phyloP scores from a whole-genome alignment of 1,140 invertebrate species.

The Homalodisca vitripennis region DNA sequence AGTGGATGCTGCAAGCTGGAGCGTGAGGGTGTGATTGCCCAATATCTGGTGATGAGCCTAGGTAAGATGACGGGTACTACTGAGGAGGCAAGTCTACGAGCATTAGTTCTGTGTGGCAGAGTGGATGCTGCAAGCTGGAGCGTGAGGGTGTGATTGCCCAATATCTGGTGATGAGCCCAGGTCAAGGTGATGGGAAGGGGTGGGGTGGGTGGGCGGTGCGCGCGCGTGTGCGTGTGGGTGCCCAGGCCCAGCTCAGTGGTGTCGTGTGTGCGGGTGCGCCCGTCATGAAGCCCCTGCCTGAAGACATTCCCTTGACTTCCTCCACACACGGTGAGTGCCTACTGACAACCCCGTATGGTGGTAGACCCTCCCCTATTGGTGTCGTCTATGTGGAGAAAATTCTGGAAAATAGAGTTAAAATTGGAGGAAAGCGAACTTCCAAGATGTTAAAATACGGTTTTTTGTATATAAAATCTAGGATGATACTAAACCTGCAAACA shows the following conservation, averaged over 20 bases:
- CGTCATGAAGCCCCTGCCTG: conserved; percentile 6
- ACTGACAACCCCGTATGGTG: too few species aligned
- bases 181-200: neutral
- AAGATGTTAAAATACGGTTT: too few species aligned
- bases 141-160: neutral
- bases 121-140: neutral
- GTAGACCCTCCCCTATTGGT: too few species aligned
- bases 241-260: neutral
- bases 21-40: neutral
- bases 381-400: too few species aligned
- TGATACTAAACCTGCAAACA: too few species aligned
- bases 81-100: too few species aligned
- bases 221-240: neutral
- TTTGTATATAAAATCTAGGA: too few species aligned
- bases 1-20: neutral
- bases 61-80: too few species aligned
- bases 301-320: conserved; percentile 19
- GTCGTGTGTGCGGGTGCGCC: neutral
- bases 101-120: too few species aligned
- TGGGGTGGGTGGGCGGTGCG: neutral
- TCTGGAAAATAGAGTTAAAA: too few species aligned
- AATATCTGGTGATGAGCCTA: neutral
- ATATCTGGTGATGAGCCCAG: neutral
- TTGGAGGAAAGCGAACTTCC: too few species aligned
- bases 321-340: too few species aligned